Evolutionary conservation across 2,113 vertebrate genomes (phyloP).

Genomic region (Herpetotheres cachinnans): DNA sequence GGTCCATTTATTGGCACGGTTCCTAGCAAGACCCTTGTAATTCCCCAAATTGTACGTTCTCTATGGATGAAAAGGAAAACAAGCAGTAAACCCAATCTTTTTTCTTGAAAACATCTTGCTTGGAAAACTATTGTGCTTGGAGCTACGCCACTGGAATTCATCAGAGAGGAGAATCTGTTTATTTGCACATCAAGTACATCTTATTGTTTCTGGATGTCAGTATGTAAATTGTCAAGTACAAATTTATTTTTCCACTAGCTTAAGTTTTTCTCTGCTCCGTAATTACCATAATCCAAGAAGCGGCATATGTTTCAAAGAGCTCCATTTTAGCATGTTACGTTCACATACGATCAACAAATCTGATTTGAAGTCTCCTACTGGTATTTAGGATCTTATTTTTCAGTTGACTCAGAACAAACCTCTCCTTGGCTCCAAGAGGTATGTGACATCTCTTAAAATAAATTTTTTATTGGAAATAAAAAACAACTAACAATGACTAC

Average conservation of each 20-base stretch:
- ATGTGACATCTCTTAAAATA: neutral
- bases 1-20: neutral
- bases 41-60: neutral
- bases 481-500: neutral
- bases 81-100: neutral
- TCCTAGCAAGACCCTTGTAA: neutral
- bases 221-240: conserved; percentile 29
- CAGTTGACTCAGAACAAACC: neutral
- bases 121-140: neutral
- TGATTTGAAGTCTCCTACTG: neutral
- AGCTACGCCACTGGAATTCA: neutral
- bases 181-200: conserved; percentile 34
- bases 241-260: conserved; percentile 12
- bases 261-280: neutral
- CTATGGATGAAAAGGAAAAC: neutral
- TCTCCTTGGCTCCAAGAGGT: neutral
- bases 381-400: neutral
- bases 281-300: neutral
- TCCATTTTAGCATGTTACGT: neutral
- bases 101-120: neutral
- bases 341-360: neutral
- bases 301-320: neutral
- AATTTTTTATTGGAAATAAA: neutral
- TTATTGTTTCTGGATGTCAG: conserved; percentile 28
- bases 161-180: conserved; percentile 25